Percentiles rank a stretch among this genome's conserved stretches.
Evolutionary conservation across 1,140 invertebrate species (phyloP).

Genomic region (Euwallacea fornicatus): DNA sequence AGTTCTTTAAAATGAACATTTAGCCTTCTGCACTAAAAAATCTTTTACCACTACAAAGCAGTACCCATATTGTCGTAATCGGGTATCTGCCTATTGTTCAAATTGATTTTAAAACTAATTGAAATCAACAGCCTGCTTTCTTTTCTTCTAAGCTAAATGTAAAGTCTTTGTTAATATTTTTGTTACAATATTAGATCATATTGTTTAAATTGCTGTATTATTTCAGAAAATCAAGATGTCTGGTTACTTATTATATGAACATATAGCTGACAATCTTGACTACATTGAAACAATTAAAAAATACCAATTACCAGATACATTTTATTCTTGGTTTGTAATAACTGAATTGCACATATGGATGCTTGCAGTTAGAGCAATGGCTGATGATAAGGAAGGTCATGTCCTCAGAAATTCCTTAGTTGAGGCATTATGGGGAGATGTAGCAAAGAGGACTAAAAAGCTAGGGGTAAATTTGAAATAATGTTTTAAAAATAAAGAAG

Average conservation of each 20-base stretch:
- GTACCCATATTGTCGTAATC: too few species aligned
- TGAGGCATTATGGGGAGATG: conserved; percentile 80
- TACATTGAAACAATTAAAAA: conserved; percentile 65
- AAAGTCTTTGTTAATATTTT: background rate
- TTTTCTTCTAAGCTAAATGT: conserved; percentile 4
- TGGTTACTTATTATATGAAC: conserved; percentile 66
- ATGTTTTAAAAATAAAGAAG: background rate
- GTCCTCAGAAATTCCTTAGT: conserved; percentile 72
- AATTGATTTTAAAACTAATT: too few species aligned
- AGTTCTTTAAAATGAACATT: too few species aligned
- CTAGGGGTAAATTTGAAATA: conserved; percentile 59
- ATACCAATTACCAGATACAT: conserved; percentile 74
- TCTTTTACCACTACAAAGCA: too few species aligned
- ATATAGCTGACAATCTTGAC: conserved; percentile 62
- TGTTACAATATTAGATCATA: background rate
- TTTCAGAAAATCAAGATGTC: conserved; percentile 61
- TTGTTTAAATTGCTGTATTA: conserved; percentile 34
- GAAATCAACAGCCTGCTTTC: too few species aligned
- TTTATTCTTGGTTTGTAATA: conserved; percentile 80
- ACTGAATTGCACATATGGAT: conserved; percentile 87
- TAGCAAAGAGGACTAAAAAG: conserved; percentile 68
- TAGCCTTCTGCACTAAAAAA: too few species aligned
- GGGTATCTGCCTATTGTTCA: too few species aligned
- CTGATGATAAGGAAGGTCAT: conserved; percentile 71
- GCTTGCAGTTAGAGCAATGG: conserved; percentile 73